Conservation (phyloP, 2,888 invertebrate genomes). For the Tenthredo amoena region DNA sequence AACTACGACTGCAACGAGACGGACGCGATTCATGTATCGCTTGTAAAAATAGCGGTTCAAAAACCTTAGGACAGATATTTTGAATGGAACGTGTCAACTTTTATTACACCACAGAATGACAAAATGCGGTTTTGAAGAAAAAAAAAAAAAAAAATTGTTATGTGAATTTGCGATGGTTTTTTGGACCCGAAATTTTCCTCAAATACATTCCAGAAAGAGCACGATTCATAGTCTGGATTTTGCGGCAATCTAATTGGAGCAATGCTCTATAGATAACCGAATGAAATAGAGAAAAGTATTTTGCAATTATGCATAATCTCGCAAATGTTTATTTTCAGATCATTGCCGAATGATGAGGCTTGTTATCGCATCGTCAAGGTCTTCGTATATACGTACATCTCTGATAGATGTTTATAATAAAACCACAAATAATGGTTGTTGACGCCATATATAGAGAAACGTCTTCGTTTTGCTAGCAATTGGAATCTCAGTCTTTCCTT, state of each 20-base stretch:
- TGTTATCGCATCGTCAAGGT: slow-evolving; percentile 7
- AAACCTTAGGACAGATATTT: slow-evolving; percentile 33
- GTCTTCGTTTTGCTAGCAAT: neutral
- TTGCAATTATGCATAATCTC: neutral
- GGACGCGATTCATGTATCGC: slow-evolving; percentile 2
- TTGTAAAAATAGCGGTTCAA: slow-evolving; percentile 51
- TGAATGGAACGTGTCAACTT: neutral
- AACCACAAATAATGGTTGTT: neutral
- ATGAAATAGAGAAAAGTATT: neutral
- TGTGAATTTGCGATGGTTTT: neutral
- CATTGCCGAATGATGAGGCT: neutral
- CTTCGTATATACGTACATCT: neutral
- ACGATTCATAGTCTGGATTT: too few relatives aligned
- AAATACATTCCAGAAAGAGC: neutral
- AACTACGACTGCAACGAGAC: slow-evolving; percentile 17
- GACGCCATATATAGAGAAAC: neutral
- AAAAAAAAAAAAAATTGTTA: neutral
- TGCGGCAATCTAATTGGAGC: neutral
- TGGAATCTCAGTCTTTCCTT: neutral
- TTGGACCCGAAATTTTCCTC: neutral
- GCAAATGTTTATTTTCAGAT: neutral
- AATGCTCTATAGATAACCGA: neutral
- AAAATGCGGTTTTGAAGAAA: neutral
- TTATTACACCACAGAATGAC: neutral
- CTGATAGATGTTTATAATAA: neutral